Percentiles rank a stretch among this genome's conserved stretches.
Evolutionary conservation across 2,888 invertebrate species (phyloP).

Genomic region (Andrena bicolor): DNA sequence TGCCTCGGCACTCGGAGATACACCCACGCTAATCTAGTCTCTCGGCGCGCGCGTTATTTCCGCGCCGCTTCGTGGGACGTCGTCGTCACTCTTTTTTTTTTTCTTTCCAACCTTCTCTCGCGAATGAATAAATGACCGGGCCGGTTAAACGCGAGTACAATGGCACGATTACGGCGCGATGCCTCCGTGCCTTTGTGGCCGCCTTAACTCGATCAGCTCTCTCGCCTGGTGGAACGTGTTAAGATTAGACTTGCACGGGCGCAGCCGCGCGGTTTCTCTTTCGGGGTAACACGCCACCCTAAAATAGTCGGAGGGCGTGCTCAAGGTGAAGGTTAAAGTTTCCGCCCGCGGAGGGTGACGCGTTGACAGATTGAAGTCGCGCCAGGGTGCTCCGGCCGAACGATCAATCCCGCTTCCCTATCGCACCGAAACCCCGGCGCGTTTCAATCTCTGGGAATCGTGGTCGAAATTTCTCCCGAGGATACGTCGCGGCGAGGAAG

Average conservation of each 20-base stretch:
- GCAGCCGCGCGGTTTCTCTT: slow-evolving; percentile 34
- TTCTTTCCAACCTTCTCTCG: slow-evolving; percentile 47
- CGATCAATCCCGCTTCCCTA: background rate
- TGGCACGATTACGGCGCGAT: slow-evolving; percentile 67
- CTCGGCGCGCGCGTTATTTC: slow-evolving; percentile 56
- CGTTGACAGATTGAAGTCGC: slow-evolving; percentile 59
- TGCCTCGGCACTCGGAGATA: slow-evolving; percentile 37
- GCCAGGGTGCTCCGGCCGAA: slow-evolving; percentile 4
- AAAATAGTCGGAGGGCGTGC: slow-evolving; percentile 70
- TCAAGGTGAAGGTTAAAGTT: slow-evolving; percentile 74
- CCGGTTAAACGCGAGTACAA: slow-evolving; percentile 73
- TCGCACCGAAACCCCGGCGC: background rate
- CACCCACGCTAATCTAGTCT: slow-evolving; percentile 65
- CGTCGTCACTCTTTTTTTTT: slow-evolving; percentile 40
- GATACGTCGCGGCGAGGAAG: background rate
- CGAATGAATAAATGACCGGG: slow-evolving; percentile 73
- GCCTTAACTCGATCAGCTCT: slow-evolving; percentile 75
- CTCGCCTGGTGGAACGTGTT: slow-evolving; percentile 49
- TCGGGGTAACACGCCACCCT: slow-evolving; percentile 58
- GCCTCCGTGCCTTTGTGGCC: slow-evolving; percentile 70
- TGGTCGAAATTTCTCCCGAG: background rate
- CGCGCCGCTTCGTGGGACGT: slow-evolving; percentile 64
- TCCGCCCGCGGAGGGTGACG: slow-evolving; percentile 52
- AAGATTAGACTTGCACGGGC: slow-evolving; percentile 60
- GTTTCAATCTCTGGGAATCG: slow-evolving; percentile 1